These are phyloP conservation scores for Ptycholaimellus sp. DNA, from an alignment of 2,888 invertebrate species.

Conservation along the genomic window DNA sequence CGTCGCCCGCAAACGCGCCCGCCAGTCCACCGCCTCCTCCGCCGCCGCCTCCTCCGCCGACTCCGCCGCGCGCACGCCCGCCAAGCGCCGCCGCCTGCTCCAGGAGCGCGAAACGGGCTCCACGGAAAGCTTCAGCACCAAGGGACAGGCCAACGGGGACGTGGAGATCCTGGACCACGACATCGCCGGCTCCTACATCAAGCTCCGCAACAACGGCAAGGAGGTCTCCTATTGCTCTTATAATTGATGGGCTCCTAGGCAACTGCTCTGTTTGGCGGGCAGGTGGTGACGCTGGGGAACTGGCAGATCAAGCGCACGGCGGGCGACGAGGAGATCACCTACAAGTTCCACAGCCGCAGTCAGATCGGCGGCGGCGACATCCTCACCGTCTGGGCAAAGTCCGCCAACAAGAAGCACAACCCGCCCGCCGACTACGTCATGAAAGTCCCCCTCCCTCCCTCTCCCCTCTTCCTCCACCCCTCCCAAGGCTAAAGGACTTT, in stretches of 20 bases:
- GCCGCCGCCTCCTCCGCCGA: not conserved
- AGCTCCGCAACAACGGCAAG: conserved; percentile 12
- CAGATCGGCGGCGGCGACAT: conserved; percentile 10
- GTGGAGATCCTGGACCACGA: conserved; percentile 16
- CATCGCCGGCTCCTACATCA: conserved; percentile 14
- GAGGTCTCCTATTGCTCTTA: not conserved
- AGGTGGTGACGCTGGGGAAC: not conserved
- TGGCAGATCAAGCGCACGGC: conserved; percentile 9
- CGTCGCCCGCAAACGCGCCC: not conserved
- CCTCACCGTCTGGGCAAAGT: conserved; percentile 10
- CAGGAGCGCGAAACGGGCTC: conserved; percentile 2
- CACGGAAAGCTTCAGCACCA: no score
- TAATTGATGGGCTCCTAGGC: not conserved
- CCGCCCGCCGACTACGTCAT: conserved; percentile 10
- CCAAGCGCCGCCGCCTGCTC: conserved; percentile 3
- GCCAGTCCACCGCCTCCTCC: not conserved
- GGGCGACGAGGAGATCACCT: conserved; percentile 14
- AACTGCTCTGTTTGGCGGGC: not conserved
- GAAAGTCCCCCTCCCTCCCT: conserved; percentile 12
- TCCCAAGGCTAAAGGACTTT: conserved; percentile 10
- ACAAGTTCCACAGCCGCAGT: conserved; percentile 11
- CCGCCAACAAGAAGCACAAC: conserved; percentile 8
- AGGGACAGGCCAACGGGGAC: conserved; percentile 11
- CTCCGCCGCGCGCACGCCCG: not conserved
- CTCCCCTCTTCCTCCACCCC: not conserved